Evolutionary conservation across 2,797 vertebrate species (phyloP), one percentile per base, ranked within the genome.

Genomic region (Remorina albescens): DNA sequence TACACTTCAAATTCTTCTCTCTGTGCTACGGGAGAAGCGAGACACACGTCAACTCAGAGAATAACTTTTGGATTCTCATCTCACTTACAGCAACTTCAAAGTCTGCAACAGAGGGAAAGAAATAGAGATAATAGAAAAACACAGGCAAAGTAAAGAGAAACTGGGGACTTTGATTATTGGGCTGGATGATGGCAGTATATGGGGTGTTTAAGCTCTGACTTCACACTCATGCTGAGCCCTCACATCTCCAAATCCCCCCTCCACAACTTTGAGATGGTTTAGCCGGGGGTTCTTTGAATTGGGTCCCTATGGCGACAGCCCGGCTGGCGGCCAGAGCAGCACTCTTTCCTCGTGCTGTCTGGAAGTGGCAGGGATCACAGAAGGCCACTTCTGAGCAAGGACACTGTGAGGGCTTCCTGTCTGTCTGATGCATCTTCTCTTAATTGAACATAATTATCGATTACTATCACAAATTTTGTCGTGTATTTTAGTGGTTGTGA

Each of bases 1-100:
- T 89, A 91, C 91, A 93, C 90, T 93, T 91, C 91, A 87, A 93
- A 90, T 91, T 93, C 84, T 88, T 90, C 73, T 92, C 80, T 88
- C 82, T 58, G 74, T 83, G 82, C 81, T 84, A 79, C 83, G 84
- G 73, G 73, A 66, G 82, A 78, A 77, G 78, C 68, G 36, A 78
- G 81, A 78, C 76, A 74, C 36, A 83, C 77, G 58, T 88, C 54
- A 74, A 71, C 80, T 67, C 50, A 12, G 61, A 77, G 65, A 77
- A 67, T 84, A 67, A 84, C 86, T 82, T 84, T 70, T 46, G 77
- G 82, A 86, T 83, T 72, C 78, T 82, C 79, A 34, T 80, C 81
- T 83, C 71, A 75, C 74, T 84, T 81, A 76, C 80, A 71, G 58
- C 64, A 63, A 78, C 82, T 86, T 84, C 80, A 85, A 83, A 82